A percentile compares a stretch with the other conserved stretches of the same genome.
These are phyloP conservation scores for Latrodectus elegans DNA, from an alignment of 2,888 invertebrate species.

Conservation along the genomic window DNA sequence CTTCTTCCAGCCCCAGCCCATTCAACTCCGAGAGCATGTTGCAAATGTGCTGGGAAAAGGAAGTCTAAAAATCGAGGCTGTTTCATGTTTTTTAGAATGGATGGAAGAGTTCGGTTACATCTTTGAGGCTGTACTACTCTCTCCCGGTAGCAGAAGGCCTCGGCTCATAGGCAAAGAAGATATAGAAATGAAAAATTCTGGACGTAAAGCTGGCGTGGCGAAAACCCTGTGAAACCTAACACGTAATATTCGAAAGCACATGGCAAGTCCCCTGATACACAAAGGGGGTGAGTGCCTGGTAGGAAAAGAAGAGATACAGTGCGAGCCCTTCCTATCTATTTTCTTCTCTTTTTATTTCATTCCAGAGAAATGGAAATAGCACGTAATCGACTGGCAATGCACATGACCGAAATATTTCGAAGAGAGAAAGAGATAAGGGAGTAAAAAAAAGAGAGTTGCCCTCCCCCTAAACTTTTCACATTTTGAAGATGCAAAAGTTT, in stretches of 20 bases:
- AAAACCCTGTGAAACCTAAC: constrained; percentile 69
- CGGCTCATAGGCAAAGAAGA: constrained; percentile 56
- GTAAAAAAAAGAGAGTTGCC: constrained; percentile 13
- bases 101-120: constrained; percentile 60
- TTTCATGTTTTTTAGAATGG: constrained; percentile 48
- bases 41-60: constrained; percentile 51
- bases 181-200: constrained; percentile 66
- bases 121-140: constrained; percentile 6
- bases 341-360: constrained; percentile 64
- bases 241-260: constrained; percentile 68
- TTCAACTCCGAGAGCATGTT: constrained; percentile 38
- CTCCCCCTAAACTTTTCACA: constrained; percentile 66
- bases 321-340: constrained; percentile 32
- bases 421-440: constrained; percentile 32
- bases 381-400: constrained; percentile 68
- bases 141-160: constrained; percentile 12
- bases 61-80: constrained; percentile 7
- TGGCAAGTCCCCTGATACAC: constrained; percentile 54
- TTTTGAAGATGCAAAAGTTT: constrained; percentile 69
- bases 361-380: constrained; percentile 69
- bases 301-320: constrained; percentile 41
- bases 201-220: constrained; percentile 68
- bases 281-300: constrained; percentile 40
- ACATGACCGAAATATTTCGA: constrained; percentile 67
- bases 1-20: constrained; percentile 12